Evolutionary conservation across 2,888 invertebrate species (phyloP).

Genomic region (Ommatoiulus sabulosus): DNA sequence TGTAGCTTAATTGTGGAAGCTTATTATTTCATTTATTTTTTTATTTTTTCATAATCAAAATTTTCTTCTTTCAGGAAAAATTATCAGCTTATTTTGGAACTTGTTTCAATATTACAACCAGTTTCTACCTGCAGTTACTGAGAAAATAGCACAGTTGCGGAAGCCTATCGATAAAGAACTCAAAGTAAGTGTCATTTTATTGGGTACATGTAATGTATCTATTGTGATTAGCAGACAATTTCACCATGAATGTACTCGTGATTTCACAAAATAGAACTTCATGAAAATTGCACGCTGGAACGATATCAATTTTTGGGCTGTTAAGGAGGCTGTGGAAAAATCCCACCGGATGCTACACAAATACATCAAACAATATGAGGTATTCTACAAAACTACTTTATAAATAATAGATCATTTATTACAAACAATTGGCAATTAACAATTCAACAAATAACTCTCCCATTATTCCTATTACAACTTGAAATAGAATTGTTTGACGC

Average conservation of each 20-base stretch:
- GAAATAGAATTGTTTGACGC: conserved; percentile 38
- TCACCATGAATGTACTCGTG: background rate
- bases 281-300: conserved; percentile 96
- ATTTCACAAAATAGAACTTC: conserved; percentile 73
- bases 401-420: too few relatives aligned
- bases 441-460: background rate
- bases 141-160: conserved; percentile 77
- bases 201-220: background rate
- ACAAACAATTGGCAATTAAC: background rate
- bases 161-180: conserved; percentile 91
- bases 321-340: conserved; percentile 88
- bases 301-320: conserved; percentile 93
- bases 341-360: conserved; percentile 89
- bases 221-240: background rate
- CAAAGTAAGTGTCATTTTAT: conserved; percentile 68
- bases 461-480: background rate
- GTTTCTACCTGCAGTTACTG: conserved; percentile 76
- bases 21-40: background rate
- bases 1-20: conserved; percentile 28
- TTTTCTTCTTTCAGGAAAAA: conserved; percentile 62
- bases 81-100: conserved; percentile 76
- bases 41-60: background rate
- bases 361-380: conserved; percentile 85
- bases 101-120: conserved; percentile 85
- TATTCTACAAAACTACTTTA: conserved; percentile 38